Base-by-base conservation (phyloP, 2,797 vertebrate species). In the Miopithecus talapoin region DNA sequence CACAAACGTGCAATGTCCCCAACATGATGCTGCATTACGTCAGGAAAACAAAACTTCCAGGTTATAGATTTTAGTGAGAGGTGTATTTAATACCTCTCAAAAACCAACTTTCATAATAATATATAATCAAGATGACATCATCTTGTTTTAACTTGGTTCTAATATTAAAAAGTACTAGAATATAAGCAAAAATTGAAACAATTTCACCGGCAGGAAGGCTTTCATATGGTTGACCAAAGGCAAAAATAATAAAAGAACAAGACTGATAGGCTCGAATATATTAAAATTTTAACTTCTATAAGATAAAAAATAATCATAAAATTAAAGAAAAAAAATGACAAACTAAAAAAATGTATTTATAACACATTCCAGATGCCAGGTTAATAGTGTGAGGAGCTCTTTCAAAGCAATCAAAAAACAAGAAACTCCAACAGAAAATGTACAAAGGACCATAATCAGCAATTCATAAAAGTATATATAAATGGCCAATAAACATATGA, bases 221-320 rank as follows among this genome's bases (percentile, higher is more conserved):
- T 81, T 79, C 26, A 81, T 85, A 92, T 93, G 48, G 4, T 33
- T 72, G 59, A 95, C 21, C 57, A 93, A 11, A 94, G 43, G 39
- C 74, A 91, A 28, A 95, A 96, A 95, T 79, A 94, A 95, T 48
- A 94, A 92, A 94, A 48, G 17, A 89, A 83, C 12, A 95, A 84
- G 30, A 79, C 26, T 81, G 36, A 80, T 1, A 75, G 24, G 81
- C 46, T 28, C 86, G 21, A 93, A n/a, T 50, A 92, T 48, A 70
- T 57, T 92, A 85, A 93, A 93, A 85, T 76, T 70, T 87, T 75
- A 95, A 94, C 17, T 94, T 93, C 50, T 30, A 19, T 83, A 91
- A 79, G 78, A 16, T 21, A 97, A 94, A 68, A 88, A 50, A 2
- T 41, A 75, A 79, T 83, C 43, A 84, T 86, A 97, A 81, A 94